These are phyloP conservation scores for Ciconia nigra DNA, from an alignment of 2,797 vertebrate species.

Conservation along the genomic window DNA sequence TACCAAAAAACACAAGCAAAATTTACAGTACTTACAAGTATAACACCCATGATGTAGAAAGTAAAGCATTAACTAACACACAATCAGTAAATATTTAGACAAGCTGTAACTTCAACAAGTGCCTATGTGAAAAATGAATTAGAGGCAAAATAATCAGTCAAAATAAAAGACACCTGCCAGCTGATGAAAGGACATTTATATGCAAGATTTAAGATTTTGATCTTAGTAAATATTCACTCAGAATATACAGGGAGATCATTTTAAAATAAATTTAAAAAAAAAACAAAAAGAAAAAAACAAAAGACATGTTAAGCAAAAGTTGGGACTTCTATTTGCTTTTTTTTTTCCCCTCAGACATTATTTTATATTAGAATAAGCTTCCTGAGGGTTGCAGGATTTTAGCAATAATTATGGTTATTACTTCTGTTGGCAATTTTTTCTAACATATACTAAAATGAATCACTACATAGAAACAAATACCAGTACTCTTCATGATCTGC, in stretches of 20 bases:
- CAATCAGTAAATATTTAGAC: neutral
- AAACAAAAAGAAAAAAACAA: too few relatives aligned
- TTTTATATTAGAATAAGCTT: neutral
- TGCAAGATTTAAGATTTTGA: neutral
- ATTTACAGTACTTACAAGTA: neutral
- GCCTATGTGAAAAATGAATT: neutral
- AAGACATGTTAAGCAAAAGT: neutral
- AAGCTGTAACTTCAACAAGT: neutral
- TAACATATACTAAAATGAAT: neutral
- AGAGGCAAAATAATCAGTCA: neutral
- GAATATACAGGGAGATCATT: neutral
- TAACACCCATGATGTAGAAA: neutral
- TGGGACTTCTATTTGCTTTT: neutral
- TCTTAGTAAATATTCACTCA: neutral
- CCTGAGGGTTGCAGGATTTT: neutral
- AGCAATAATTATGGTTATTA: neutral
- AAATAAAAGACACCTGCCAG: neutral
- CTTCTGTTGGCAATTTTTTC: neutral
- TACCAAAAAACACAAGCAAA: neutral
- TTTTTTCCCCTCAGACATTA: accelerated
- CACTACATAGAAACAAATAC: neutral
- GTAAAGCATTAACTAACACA: neutral
- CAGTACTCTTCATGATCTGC: neutral
- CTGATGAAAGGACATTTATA: neutral
- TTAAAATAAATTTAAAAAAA: neutral